Evolutionary conservation across 2,113 vertebrate species (phyloP).

Genomic region (Natator depressus): DNA sequence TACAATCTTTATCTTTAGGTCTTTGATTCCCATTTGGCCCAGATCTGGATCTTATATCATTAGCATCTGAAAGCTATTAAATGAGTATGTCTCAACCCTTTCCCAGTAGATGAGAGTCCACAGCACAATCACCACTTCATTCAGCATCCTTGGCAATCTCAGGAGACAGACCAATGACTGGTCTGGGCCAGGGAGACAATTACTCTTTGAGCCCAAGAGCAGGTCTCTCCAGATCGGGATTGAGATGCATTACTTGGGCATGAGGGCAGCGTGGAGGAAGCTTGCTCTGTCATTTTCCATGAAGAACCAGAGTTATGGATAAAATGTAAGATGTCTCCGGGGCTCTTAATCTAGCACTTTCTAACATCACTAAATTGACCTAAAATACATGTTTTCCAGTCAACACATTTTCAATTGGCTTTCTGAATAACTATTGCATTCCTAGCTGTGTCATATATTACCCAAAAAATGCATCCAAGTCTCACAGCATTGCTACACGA

Average conservation of each 20-base stretch:
- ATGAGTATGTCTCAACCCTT: not conserved
- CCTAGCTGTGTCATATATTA: rapidly evolving
- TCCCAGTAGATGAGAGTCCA: not conserved
- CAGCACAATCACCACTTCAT: rapidly evolving
- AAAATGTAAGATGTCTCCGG: not conserved
- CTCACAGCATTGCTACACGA: rapidly evolving
- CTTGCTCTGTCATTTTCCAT: not conserved
- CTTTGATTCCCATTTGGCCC: rapidly evolving
- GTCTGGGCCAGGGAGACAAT: rapidly evolving
- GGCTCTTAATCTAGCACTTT: rapidly evolving
- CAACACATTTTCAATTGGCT: rapidly evolving
- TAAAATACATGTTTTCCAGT: rapidly evolving
- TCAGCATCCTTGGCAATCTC: not conserved
- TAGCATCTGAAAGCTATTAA: not conserved
- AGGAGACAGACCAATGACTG: not conserved
- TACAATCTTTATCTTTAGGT: not conserved
- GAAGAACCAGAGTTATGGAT: not conserved
- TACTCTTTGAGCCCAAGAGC: not conserved
- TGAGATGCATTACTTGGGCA: not conserved
- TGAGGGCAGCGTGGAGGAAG: rapidly evolving
- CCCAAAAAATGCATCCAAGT: rapidly evolving
- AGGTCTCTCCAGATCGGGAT: not conserved
- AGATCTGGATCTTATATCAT: not conserved
- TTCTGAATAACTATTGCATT: rapidly evolving
- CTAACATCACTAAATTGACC: rapidly evolving